Evolutionary conservation across 2,888 invertebrate species (phyloP), one percentile per base, ranked within the genome.

Genomic region (Andrena dorsata): DNA sequence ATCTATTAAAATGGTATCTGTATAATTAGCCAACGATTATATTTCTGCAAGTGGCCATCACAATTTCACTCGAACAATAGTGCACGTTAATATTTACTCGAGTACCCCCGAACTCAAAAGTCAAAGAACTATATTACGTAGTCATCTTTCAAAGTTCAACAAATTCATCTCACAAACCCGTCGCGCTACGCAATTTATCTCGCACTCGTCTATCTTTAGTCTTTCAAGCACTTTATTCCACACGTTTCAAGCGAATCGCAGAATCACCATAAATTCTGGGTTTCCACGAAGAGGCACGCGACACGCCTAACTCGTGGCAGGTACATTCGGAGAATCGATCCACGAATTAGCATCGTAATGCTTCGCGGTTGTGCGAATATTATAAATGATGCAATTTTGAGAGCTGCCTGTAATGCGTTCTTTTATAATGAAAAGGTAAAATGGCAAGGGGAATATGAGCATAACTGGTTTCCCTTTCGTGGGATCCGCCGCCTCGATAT

Each of bases 381-480:
- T 26, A 20, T 20, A 10, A 26, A 56, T 56, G 10, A 56, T 26
- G 56, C 10, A 56, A 26, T 26, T 41, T 16, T 16, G 1, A 16
- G 4, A 16, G 16, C 16, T 5, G 16, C 41, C 41, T 41, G 16
- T 41, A 16, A 41, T 41, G 41, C 58, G 41, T 28, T 41, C 0
- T n/a, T 41, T 35, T 51, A 13, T 6, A 30, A 28, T 23, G 26
- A 41, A 51, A 58, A 10, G 7, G 23, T 20, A 64, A 26, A n/a
- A 41, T 6, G 2, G 13, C 20, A 28, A 2, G 3, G 1, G 20
- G 16, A 23, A 76, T 20, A 26, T 23, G 26, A 0, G 20, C 13
- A 10, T 20, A n/a, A 66, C 8, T 20, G 16, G 51, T 53, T 61
- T 53, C 53, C 66, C 51, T 61, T 75, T 49, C 65, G 65, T n/a